Evolutionary conservation across 2,113 vertebrate genomes (phyloP), one percentile per base, ranked within the genome.

Genomic region (Turdus rufiventris): DNA sequence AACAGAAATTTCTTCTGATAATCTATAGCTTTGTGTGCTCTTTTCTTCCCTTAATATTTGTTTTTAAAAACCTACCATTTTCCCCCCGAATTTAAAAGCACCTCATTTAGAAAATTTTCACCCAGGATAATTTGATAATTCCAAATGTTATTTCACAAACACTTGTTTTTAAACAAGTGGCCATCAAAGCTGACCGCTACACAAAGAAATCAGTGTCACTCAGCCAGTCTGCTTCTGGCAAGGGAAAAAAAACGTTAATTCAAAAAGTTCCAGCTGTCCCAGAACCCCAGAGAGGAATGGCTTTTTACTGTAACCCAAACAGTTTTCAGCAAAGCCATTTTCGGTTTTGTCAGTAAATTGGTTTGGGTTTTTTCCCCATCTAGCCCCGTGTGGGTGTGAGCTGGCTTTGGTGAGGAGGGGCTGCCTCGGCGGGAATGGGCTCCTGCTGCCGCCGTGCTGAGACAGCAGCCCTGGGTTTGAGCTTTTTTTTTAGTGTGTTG

Each of bases 211-310:
- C 60, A 20, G 68, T 12, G 36, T 93, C 83, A 25, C 47, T 86
- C 83, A 92, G 45, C 10, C 57, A 66, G 54, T 8, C 74, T 43
- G 54, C 38, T 88, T 72, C 92, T 93, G 58, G 42, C 26, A 29
- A 33, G 11, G 6, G 19, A 5, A 50, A 47, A 28, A 19, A 70
- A 50, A 62, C 5, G 25, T 60, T 65, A 83, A 81, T 81, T 87
- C 77, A 89, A 97, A 86, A 92, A 86, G 77, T 92, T 95, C 68
- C 95, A 96, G 95, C 95, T 95, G 95, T 92, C 76, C 83, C 76
- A 86, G 75, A 71, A 74, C 28, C 48, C n/a, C 24, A 36, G 94
- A 53, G 51, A 61, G 57, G 25, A 28, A 36, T 47, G 65, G 57
- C 36, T 65, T 93, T 92, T 75, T 78, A 14, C 26, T 36, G 57